Evolutionary conservation across 2,797 vertebrate species (phyloP).

Genomic region (Gallinago stenura): DNA sequence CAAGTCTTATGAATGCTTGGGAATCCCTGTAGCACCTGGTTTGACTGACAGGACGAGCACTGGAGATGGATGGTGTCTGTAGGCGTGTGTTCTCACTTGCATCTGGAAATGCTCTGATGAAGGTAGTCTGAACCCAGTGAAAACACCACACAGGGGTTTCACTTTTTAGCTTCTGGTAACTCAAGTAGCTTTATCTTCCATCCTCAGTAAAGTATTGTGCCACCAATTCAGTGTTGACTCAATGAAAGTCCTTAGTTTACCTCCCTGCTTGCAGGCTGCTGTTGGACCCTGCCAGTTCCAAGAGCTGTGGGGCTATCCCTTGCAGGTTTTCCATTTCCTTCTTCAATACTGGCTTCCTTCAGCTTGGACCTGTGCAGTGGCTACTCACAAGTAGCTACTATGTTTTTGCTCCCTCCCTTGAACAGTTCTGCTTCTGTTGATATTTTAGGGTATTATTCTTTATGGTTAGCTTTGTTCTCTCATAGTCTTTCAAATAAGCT

Average conservation of each 20-base stretch:
- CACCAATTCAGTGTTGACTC: not conserved
- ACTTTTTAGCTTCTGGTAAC: not conserved
- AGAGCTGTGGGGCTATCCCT: not conserved
- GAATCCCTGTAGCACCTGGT: not conserved
- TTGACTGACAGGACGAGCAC: not conserved
- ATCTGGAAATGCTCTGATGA: not conserved
- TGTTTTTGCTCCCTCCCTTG: not conserved
- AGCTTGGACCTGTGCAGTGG: not conserved
- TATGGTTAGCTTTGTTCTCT: not conserved
- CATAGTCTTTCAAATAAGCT: not conserved
- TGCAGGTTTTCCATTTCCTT: not conserved
- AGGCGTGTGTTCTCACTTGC: not conserved
- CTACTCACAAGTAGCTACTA: not conserved
- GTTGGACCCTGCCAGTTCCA: not conserved
- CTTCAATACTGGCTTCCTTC: not conserved
- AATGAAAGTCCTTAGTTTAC: not conserved
- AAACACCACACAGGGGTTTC: not conserved
- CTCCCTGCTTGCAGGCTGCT: not conserved
- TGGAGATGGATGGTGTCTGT: not conserved
- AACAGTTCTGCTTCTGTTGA: not conserved
- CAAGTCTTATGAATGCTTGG: not conserved
- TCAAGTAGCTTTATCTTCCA: not conserved
- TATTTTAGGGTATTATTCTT: not conserved
- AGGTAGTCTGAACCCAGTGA: not conserved
- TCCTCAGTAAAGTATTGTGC: not conserved